phyloP scores from a whole-genome alignment of 2,888 invertebrate genomes.

The Oscheius sp. region DNA sequence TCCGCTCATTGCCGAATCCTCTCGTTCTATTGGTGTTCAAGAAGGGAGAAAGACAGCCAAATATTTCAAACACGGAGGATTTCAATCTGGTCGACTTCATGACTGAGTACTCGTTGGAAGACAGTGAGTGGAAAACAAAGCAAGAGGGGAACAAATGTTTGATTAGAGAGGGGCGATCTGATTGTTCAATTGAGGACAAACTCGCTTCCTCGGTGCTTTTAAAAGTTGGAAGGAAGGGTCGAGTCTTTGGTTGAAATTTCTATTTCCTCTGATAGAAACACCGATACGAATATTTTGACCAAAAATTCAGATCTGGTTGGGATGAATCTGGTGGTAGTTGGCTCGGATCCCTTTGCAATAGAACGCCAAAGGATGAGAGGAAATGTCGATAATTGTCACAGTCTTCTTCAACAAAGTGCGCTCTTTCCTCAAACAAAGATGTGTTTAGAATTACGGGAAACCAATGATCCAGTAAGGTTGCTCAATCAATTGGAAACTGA shows the following conservation, averaged over 20 bases:
- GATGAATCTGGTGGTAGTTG: constrained; percentile 59
- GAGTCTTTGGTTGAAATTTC: no score
- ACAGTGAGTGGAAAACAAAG: constrained; percentile 40
- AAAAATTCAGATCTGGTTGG: constrained; percentile 60
- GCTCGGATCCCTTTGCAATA: constrained; percentile 65
- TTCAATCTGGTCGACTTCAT: constrained; percentile 65
- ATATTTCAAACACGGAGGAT: constrained; percentile 34
- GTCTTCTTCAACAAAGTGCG: constrained; percentile 59
- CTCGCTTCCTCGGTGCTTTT: no score
- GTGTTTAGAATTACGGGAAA: background rate
- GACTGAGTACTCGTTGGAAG: constrained; percentile 58
- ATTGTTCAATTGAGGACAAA: no score
- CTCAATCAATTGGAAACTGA: constrained; percentile 50
- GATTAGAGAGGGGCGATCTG: background rate
- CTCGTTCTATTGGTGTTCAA: constrained; percentile 65
- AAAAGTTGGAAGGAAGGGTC: no score
- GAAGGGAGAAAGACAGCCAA: constrained; percentile 35
- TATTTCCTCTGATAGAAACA: no score
- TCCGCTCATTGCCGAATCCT: constrained; percentile 61
- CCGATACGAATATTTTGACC: no score
- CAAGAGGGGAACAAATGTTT: constrained; percentile 17
- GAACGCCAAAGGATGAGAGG: constrained; percentile 62
- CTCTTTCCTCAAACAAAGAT: background rate
- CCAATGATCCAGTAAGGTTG: background rate
- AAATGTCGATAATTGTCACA: constrained; percentile 67